Base-by-base conservation (phyloP, 2,888 invertebrate genomes). In the Dasysyrphus albostriatus region DNA sequence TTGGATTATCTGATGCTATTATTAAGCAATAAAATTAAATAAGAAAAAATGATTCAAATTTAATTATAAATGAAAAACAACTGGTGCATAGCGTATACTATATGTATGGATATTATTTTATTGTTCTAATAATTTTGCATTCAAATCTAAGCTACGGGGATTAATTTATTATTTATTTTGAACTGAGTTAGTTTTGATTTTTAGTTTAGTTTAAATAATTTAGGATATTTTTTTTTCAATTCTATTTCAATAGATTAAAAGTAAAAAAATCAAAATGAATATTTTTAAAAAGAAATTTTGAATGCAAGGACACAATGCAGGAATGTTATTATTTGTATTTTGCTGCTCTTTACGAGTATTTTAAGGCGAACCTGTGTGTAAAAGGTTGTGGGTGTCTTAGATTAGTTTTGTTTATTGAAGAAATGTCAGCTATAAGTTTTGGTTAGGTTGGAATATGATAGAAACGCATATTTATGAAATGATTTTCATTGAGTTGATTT, bases 1-100 rank as follows among this genome's bases (percentile, higher is more conserved):
- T 92, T 88, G 92, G 91, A 89, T 91, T 91, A 89, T 92, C 92
- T 88, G 90, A 90, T 90, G 92, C 92, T 91, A 88, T 78, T 47
- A 14, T 34, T 16, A 8, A 44, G 59, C 19, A 77, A 73, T 39
- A 19, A 69, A 61, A 76, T 56, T 12, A 59, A 61, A 67, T n/a
- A 69, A 39, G 51, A 61, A 67, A 14, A 69, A 39, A 56, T 59
- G 16, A 56, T 44, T 72, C 16, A 39, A 54, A 39, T 54, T 37
- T 9, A 39, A 54, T 69, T 54, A 14, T 5, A 65, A 69, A 19
- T 24, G 12, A 37, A 29, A 24, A 9, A 39, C 5, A 51, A 49
- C 14, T 24, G 14, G 8, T 34, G 10, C 10, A 12, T 12, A 2
- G 10, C 10, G 10, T 1, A 24, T 12, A n/a, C n/a, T n/a, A 16